Percentiles rank a stretch among this genome's conserved stretches.
These are phyloP conservation scores for Drosophila nr. fundita DNA, from an alignment of 2,888 invertebrate species.

Conservation along the genomic window DNA sequence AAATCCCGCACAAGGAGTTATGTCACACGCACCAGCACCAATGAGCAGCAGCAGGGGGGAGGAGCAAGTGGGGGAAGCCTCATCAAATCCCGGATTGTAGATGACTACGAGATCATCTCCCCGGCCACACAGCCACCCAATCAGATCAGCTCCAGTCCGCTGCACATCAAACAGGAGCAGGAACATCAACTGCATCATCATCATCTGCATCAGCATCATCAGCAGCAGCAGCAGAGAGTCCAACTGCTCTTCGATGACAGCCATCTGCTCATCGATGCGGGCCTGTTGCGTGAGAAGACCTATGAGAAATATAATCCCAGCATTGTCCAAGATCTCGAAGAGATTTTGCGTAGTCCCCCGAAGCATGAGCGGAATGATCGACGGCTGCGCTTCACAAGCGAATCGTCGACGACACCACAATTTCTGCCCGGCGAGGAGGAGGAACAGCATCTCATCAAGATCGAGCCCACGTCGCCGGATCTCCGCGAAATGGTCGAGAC, in stretches of 20 bases:
- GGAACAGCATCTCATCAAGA: constrained; percentile 78
- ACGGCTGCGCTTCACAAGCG: constrained; percentile 81
- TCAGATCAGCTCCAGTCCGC: constrained; percentile 82
- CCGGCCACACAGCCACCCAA: constrained; percentile 82
- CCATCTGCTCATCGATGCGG: constrained; percentile 80
- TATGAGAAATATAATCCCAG: constrained; percentile 83
- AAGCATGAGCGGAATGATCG: constrained; percentile 77
- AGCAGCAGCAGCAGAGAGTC: constrained; percentile 61
- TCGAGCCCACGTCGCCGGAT: constrained; percentile 82
- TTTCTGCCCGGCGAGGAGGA: constrained; percentile 76
- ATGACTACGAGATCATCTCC: constrained; percentile 83
- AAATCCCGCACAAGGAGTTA: constrained; percentile 87
- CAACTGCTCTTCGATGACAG: constrained; percentile 83
- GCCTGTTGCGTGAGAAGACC: constrained; percentile 80
- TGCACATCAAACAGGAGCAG: constrained; percentile 80
- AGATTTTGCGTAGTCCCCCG: constrained; percentile 84
- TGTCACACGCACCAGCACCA: constrained; percentile 82
- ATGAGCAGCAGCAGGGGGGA: constrained; percentile 32
- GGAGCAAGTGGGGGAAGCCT: constrained; percentile 32
- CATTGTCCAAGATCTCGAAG: constrained; percentile 84
- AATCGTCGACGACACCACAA: constrained; percentile 80
- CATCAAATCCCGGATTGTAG: constrained; percentile 70
- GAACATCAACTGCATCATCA: constrained; percentile 56
- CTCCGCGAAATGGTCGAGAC: constrained; percentile 80
- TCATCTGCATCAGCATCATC: constrained; percentile 42